phyloP scores from a whole-genome alignment of 2,888 invertebrate species.

The Drosophila limbata region DNA sequence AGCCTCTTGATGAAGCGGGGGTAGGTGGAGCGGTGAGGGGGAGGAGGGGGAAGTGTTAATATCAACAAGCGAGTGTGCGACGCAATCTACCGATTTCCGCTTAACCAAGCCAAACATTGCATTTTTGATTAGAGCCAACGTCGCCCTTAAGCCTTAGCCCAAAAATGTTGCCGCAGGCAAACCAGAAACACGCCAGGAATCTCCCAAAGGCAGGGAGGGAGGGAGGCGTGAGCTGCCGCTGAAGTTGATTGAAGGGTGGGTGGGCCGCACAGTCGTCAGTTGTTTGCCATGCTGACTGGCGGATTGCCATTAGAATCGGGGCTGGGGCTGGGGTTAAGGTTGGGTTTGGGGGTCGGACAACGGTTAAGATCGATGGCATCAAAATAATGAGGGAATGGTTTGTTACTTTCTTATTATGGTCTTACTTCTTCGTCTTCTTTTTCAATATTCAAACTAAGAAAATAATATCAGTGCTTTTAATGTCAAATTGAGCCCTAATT shows the following conservation, averaged over 20 bases:
- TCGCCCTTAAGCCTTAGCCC: constrained; percentile 61
- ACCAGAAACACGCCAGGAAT: constrained; percentile 41
- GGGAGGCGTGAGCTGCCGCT: constrained; percentile 42
- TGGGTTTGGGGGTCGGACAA: constrained; percentile 6
- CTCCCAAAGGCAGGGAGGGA: neutral
- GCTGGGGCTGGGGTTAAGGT: neutral
- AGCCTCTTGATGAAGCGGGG: constrained; percentile 21
- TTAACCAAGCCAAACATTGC: constrained; percentile 82
- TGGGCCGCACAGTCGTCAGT: constrained; percentile 5
- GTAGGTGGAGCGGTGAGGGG: neutral
- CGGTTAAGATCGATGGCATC: constrained; percentile 44
- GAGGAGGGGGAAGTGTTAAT: constrained; percentile 64
- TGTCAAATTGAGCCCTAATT: too few species aligned
- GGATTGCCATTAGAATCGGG: constrained; percentile 20
- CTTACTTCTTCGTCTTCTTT: constrained; percentile 14
- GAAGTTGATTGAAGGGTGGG: constrained; percentile 38
- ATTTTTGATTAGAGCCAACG: constrained; percentile 76
- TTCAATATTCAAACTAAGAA: constrained; percentile 4
- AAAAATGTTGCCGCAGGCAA: constrained; percentile 47
- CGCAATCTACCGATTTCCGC: constrained; percentile 81
- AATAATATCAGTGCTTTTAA: too few species aligned
- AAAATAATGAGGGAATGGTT: constrained; percentile 39
- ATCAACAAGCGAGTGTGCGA: constrained; percentile 77
- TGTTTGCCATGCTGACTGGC: constrained; percentile 25
- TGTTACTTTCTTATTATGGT: constrained; percentile 46